Percentiles rank a stretch among this genome's conserved stretches.
phyloP scores from a whole-genome alignment of 92 coral and sea anemone genomes.

The Hydrozoanthus gracilis region DNA sequence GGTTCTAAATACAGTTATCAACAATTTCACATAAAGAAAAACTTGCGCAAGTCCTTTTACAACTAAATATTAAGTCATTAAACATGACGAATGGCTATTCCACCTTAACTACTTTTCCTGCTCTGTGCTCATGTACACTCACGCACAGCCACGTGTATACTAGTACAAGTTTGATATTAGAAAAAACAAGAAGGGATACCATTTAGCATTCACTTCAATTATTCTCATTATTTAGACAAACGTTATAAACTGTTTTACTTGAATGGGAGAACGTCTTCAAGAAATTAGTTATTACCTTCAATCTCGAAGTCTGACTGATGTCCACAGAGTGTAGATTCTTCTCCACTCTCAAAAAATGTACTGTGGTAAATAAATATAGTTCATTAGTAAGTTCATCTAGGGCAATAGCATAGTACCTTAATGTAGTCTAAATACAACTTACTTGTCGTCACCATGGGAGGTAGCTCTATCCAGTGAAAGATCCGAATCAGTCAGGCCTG shows the following conservation, averaged over 20 bases:
- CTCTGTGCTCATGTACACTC: background rate
- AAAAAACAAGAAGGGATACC: no score
- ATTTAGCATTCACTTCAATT: no score
- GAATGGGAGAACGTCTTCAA: background rate
- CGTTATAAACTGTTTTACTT: background rate
- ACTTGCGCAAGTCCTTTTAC: no score
- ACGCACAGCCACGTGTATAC: no score
- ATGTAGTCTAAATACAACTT: background rate
- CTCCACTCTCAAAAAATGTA: constrained; percentile 62
- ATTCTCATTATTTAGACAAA: no score
- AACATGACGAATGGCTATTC: no score
- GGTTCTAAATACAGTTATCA: no score
- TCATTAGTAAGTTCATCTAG: background rate
- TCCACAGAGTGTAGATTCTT: constrained; percentile 60
- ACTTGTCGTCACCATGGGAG: constrained; percentile 19
- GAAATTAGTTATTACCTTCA: constrained; percentile 57
- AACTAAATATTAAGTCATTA: no score
- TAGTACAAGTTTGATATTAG: no score
- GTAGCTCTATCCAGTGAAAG: constrained; percentile 64
- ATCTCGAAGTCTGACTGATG: constrained; percentile 61
- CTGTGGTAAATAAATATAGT: constrained; percentile 12
- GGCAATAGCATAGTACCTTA: no score
- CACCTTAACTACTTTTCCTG: no score
- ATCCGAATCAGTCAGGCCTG: constrained; percentile 54
- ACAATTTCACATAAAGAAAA: no score